A percentile compares a stretch with the other conserved stretches of the same genome.
phyloP scores from a whole-genome alignment of 2,888 invertebrate species.

The Patella pellucida region DNA sequence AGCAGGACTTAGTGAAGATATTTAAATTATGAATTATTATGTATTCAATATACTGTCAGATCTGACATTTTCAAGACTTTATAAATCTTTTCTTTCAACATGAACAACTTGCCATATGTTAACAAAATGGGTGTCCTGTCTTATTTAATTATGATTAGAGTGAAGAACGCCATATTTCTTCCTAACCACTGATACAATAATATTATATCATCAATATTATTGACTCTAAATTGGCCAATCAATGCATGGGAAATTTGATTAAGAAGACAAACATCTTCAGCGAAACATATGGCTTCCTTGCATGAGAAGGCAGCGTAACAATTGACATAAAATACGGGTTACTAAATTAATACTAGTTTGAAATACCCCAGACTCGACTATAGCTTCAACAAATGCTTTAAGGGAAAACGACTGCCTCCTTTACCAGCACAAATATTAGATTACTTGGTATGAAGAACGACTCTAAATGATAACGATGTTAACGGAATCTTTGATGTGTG shows the following conservation, averaged over 20 bases:
- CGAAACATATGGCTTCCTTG: conserved; percentile 1
- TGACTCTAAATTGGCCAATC: conserved; percentile 1
- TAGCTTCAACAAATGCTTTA: neutral
- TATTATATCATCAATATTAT: too few species aligned
- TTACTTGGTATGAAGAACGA: neutral
- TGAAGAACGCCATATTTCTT: too few species aligned
- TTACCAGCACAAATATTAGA: neutral
- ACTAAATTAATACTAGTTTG: neutral
- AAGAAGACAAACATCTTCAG: conserved; percentile 2
- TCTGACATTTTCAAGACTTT: too few species aligned
- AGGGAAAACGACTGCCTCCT: neutral
- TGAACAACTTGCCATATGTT: too few species aligned
- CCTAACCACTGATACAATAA: too few species aligned
- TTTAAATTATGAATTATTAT: too few species aligned
- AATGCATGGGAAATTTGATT: conserved; percentile 9
- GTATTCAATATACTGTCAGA: too few species aligned
- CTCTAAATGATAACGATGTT: conserved; percentile 5
- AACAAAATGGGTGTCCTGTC: too few species aligned
- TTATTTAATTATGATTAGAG: too few species aligned
- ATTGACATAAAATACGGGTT: neutral
- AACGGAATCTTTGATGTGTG: conserved; percentile 5
- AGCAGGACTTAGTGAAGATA: too few species aligned
- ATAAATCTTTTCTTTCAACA: too few species aligned
- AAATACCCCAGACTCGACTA: too few species aligned
- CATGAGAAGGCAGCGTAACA: neutral